phyloP scores from a whole-genome alignment of 2,797 vertebrate genomes.

The Chiloscyllium punctatum region DNA sequence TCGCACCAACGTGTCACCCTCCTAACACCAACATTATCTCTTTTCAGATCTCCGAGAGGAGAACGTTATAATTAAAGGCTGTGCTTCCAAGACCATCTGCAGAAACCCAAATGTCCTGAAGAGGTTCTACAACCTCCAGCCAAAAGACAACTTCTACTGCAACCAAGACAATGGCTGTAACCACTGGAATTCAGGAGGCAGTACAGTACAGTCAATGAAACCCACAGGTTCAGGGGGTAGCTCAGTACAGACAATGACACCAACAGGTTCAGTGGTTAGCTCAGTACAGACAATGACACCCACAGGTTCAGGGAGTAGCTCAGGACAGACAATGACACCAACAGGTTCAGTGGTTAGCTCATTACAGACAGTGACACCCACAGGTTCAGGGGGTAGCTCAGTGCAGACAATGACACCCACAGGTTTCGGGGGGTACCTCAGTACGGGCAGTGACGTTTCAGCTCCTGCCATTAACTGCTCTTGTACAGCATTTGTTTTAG shows the following conservation, averaged over 20 bases:
- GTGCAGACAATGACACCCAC: too few relatives aligned
- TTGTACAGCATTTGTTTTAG: background rate
- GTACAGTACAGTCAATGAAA: too few relatives aligned
- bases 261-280: too few relatives aligned
- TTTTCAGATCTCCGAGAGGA: fast-evolving
- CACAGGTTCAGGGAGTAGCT: too few relatives aligned
- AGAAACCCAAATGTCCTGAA: background rate
- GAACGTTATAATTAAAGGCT: background rate
- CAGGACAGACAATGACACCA: too few relatives aligned
- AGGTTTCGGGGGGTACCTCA: too few relatives aligned
- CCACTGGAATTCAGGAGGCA: background rate
- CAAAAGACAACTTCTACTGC: background rate
- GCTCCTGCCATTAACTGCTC: background rate
- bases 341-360: too few relatives aligned
- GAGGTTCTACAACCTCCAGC: fast-evolving
- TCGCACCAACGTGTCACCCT: background rate
- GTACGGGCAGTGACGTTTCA: background rate
- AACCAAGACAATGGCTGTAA: background rate
- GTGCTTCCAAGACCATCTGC: background rate
- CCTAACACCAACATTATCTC: background rate
- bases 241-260: too few relatives aligned
- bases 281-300: too few relatives aligned
- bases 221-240: too few relatives aligned
- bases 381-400: too few relatives aligned
- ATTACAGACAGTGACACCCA: too few relatives aligned